phyloP scores from a whole-genome alignment of 2,888 invertebrate genomes.

The Thelaira solivaga region DNA sequence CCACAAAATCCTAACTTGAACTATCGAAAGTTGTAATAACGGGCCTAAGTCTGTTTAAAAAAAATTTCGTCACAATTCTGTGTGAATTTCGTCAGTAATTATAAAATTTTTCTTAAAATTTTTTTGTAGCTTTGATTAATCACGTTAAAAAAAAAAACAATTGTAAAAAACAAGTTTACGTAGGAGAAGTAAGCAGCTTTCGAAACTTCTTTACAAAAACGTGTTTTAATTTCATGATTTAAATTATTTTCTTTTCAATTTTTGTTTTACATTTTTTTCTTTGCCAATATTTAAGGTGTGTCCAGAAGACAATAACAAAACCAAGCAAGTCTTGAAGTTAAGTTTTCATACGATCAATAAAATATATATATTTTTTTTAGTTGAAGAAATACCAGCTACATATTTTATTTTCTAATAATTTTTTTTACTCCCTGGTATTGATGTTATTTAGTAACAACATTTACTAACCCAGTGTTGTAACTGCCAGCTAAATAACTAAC shows the following conservation, averaged over 20 bases:
- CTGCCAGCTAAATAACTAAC: too few species aligned
- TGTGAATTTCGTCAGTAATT: not conserved
- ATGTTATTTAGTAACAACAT: slow-evolving; percentile 1
- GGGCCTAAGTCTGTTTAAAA: too few species aligned
- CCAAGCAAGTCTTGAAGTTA: not conserved
- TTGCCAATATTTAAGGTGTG: slow-evolving; percentile 44
- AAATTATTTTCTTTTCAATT: slow-evolving; percentile 7
- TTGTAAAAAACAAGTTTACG: not conserved
- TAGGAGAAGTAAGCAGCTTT: not conserved
- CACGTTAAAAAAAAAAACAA: not conserved
- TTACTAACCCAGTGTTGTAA: not conserved
- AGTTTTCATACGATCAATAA: not conserved
- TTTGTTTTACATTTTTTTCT: not conserved
- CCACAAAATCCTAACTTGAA: too few species aligned
- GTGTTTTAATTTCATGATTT: slow-evolving; percentile 49
- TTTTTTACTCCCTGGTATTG: not conserved
- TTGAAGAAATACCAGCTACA: slow-evolving; percentile 6
- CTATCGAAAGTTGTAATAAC: too few species aligned
- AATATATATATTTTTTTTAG: not conserved
- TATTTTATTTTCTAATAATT: slow-evolving; percentile 32
- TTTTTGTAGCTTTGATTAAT: not conserved
- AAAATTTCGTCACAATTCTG: not conserved
- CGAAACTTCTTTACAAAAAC: slow-evolving; percentile 33
- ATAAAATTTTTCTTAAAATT: not conserved
- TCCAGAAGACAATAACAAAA: slow-evolving; percentile 1